Base-by-base conservation (phyloP, 2,797 vertebrate genomes). In the Fistularia commersonii region DNA sequence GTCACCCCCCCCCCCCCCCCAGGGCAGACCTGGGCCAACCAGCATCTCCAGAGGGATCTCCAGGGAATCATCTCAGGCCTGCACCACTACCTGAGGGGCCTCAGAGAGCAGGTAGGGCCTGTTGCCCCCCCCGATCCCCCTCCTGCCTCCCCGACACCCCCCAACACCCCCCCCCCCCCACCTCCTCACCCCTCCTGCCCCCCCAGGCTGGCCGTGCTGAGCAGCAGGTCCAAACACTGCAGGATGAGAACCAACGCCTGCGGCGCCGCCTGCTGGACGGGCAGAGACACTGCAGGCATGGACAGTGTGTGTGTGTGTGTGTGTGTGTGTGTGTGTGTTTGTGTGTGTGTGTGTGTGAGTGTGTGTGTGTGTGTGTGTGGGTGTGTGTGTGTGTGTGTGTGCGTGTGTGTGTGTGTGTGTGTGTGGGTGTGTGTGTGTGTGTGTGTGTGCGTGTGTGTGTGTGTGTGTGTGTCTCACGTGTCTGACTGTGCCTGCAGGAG, bases 11-110 rank as follows among this genome's bases (percentile, higher is more conserved):
- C 33, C 3, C 44, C 12, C 3, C 36, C 6, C 46, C 6, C 81
- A 98, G 96, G 94, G 83, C 95, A 96, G 72, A 95, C 95, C 67
- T 87, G 91, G 73, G 90, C 90, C 8, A 97, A 97, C 11, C 93
- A 97, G 72, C 89, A 88, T 6, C 82, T 97, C 37, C 96, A 97
- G 80, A 89, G 61, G 52, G 95, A 97, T 61, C 72, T 97, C 63
- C 91, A 95, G 83, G 88, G 89, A 7, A 87, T 97, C 57, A 94
- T 97, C 57, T 56, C 8, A 43, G 94, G 95, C 5, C 83, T 98
- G 15, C 94, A 96, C 69, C 91, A 94, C n/a, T 94, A 97, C 54
- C 83, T 98, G 72, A 74, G 84, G 43, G 87, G 88, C 1, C 80
- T 95, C 34, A 94, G 93, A 69, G 73, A 81, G 39, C 63, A 84